A percentile compares a stretch with the other conserved stretches of the same genome.
Evolutionary conservation across 2,888 invertebrate genomes (phyloP).

Genomic region (Orthosia gracilis): DNA sequence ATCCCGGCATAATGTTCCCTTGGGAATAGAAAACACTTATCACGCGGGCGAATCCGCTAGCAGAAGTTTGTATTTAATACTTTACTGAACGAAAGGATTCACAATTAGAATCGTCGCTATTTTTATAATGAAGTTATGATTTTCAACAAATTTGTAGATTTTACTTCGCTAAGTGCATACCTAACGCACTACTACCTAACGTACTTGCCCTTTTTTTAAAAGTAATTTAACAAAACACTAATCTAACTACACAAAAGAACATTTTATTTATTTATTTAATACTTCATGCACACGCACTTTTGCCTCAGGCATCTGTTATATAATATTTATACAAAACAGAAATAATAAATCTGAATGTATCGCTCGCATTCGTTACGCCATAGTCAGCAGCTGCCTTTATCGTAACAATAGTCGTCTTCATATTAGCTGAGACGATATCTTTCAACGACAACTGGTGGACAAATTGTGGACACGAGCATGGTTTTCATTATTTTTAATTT

Average conservation of each 20-base stretch:
- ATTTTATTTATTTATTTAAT: too few relatives aligned
- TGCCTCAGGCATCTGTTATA: too few relatives aligned
- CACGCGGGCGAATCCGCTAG: too few relatives aligned
- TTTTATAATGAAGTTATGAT: not conserved
- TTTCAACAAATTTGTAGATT: not conserved
- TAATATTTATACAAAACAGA: not conserved
- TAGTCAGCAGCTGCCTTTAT: conserved; percentile 13
- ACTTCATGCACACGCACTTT: too few relatives aligned
- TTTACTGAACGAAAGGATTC: not conserved
- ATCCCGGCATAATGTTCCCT: too few relatives aligned
- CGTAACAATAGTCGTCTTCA: conserved; percentile 34
- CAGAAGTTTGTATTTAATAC: not conserved
- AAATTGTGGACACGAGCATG: not conserved
- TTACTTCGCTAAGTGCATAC: not conserved
- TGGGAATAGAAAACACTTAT: too few relatives aligned
- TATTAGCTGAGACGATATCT: conserved; percentile 29
- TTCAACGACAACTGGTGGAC: conserved; percentile 15
- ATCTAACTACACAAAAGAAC: too few relatives aligned
- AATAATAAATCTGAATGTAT: not conserved
- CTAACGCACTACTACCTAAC: not conserved
- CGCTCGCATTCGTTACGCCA: conserved; percentile 8
- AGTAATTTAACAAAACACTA: not conserved
- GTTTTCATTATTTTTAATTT: not conserved
- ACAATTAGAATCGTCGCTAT: not conserved
- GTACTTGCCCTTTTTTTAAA: not conserved